Evolutionary conservation across 2,888 invertebrate species (phyloP), one percentile per base, ranked within the genome.

Genomic region (Cacoxenus indagator): DNA sequence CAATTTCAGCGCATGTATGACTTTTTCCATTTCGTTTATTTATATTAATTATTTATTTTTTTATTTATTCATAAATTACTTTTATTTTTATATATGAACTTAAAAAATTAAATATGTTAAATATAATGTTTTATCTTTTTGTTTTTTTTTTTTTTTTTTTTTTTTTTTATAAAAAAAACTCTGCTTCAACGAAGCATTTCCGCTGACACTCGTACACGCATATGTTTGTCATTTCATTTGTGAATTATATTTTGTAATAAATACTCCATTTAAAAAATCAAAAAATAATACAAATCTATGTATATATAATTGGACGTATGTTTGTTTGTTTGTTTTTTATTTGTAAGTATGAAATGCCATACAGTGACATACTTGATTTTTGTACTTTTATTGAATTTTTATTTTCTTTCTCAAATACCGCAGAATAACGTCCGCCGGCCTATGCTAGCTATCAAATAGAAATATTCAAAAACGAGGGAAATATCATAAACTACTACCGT

Each of bases 111-210:
- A n/a, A n/a, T n/a, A n/a, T n/a, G n/a, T n/a, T n/a, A n/a, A n/a
- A n/a, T n/a, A 37, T 37, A 37, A 37, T 37, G 2, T 37, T 37
- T 37, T 37, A 11, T 37, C 2, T 31, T 31, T 31, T 31, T 31
- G 31, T n/a, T n/a, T n/a, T n/a, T n/a, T n/a, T n/a, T 37, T 37
- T 37, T 37, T 4, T 37, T 37, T 37, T 37, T 37, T 37, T 37
- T 37, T 37, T 5, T 65, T 65, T 67, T 69, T 67, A 64, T 61
- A 61, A 66, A 57, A 27, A 55, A 29, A 22, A 31, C n/a, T 46
- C 68, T 19, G 48, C 65, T 65, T 75, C 69, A 72, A 75, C 75
- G 68, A 73, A 65, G 71, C 73, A 76, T 74, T 77, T 78, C 79
- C 77, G 79, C 64, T 76, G 76, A 73, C 78, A 74, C 68, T 73